Conservation (phyloP, 1,140 invertebrate genomes). For the Bombus polaris region DNA sequence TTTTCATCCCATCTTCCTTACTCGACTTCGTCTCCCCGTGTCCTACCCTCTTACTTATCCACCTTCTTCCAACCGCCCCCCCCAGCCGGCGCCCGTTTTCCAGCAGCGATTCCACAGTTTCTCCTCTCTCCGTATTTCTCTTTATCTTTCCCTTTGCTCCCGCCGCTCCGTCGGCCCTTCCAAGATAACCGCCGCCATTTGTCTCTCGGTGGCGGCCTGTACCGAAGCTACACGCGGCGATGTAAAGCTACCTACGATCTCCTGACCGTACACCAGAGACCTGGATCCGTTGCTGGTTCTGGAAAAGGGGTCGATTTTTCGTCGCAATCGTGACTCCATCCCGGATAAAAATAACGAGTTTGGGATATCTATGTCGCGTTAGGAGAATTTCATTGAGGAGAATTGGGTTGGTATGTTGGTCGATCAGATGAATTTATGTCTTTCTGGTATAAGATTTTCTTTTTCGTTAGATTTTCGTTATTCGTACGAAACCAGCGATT, state of each 20-base stretch:
- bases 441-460: no score
- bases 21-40: constrained; percentile 59
- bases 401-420: not conserved
- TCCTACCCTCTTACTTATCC: not conserved
- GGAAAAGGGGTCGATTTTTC: not conserved
- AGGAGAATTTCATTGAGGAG: not conserved
- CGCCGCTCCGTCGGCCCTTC: not conserved
- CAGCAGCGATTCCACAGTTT: constrained; percentile 6
- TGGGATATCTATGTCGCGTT: not conserved
- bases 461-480: no score
- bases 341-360: no score
- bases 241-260: constrained; percentile 59
- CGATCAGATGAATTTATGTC: no score
- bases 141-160: constrained; percentile 37
- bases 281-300: constrained; percentile 4
- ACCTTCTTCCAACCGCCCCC: not conserved
- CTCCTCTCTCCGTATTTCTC: constrained; percentile 53
- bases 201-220: constrained; percentile 57
- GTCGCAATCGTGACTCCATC: not conserved
- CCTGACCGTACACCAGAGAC: constrained; percentile 55
- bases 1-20: constrained; percentile 77
- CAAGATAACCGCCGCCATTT: constrained; percentile 75
- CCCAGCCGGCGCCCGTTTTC: not conserved
- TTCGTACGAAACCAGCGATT: no score
- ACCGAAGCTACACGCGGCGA: constrained; percentile 43